These are phyloP conservation scores for Eupsilia transversa DNA, from an alignment of 2,888 invertebrate genomes.

Conservation along the genomic window DNA sequence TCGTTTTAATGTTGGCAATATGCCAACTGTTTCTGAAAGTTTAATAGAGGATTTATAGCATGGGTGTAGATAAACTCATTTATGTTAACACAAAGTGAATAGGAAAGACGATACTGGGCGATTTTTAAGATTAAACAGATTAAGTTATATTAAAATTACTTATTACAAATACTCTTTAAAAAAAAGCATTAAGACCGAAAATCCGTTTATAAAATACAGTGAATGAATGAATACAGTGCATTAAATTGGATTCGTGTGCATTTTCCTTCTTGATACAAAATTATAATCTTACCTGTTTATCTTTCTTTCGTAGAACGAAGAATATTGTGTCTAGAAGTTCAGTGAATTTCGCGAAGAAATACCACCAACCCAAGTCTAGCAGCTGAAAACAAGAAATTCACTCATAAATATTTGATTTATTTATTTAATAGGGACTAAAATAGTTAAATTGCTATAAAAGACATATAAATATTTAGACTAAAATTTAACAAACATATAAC, in stretches of 20 bases:
- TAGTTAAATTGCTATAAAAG: no score
- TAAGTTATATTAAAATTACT: background rate
- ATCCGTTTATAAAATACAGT: background rate
- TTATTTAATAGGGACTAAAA: no score
- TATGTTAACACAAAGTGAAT: background rate
- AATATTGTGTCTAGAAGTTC: conserved; percentile 96
- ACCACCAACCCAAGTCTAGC: conserved; percentile 93
- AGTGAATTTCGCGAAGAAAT: conserved; percentile 95
- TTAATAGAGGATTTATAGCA: no score
- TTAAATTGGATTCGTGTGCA: background rate
- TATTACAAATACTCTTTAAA: no score
- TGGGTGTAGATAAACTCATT: no score
- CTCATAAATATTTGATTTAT: background rate
- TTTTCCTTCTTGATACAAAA: background rate
- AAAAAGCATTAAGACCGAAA: no score
- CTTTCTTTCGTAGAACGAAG: conserved; percentile 95
- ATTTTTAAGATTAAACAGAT: background rate
- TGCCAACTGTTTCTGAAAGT: no score
- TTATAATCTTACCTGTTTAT: conserved; percentile 85
- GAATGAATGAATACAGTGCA: background rate
- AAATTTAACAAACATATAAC: no score
- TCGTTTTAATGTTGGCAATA: no score
- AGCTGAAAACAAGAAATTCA: conserved; percentile 80
- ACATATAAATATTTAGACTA: no score
- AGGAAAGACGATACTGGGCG: background rate